Percentiles rank a stretch among this genome's conserved stretches.
Conservation (phyloP, 1,140 invertebrate species). For the Neelides sp. region DNA sequence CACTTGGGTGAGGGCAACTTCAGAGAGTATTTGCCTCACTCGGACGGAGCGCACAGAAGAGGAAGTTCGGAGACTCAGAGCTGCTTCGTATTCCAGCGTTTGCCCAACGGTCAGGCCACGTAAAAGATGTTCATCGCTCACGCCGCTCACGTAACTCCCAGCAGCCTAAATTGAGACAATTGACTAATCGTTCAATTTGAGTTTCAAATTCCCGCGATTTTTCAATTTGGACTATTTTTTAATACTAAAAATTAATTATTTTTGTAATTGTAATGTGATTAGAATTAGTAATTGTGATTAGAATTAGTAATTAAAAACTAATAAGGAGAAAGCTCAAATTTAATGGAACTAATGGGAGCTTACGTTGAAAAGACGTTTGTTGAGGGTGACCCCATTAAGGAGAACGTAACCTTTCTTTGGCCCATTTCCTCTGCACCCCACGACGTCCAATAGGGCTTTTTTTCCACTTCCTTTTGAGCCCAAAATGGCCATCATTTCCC, state of each 20-base stretch:
- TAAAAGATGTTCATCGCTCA: slow-evolving; percentile 41
- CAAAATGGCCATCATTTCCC: slow-evolving; percentile 78
- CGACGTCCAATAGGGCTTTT: slow-evolving; percentile 74
- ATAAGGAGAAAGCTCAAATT: neutral
- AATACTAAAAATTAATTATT: too few species aligned
- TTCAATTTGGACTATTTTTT: too few species aligned
- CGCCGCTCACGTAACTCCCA: slow-evolving; percentile 19
- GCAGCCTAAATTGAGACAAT: slow-evolving; percentile 1
- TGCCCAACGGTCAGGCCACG: slow-evolving; percentile 74
- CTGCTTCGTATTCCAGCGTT: slow-evolving; percentile 64
- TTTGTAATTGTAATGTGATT: too few species aligned
- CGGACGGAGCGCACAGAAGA: slow-evolving; percentile 47
- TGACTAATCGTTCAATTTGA: neutral
- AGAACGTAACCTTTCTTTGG: slow-evolving; percentile 63
- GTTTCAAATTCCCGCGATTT: too few species aligned
- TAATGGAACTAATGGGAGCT: slow-evolving; percentile 54
- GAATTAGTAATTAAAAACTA: neutral
- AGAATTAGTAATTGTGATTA: neutral
- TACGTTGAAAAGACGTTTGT: slow-evolving; percentile 64
- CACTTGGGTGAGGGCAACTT: slow-evolving; percentile 74
- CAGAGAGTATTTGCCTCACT: slow-evolving; percentile 68
- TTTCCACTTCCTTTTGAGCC: slow-evolving; percentile 89
- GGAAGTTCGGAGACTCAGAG: slow-evolving; percentile 34
- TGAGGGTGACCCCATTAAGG: slow-evolving; percentile 67
- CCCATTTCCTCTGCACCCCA: slow-evolving; percentile 57